A percentile compares a stretch with the other conserved stretches of the same genome.
These are phyloP conservation scores for Scomber colias DNA, from an alignment of 2,113 vertebrate genomes.

Conservation along the genomic window DNA sequence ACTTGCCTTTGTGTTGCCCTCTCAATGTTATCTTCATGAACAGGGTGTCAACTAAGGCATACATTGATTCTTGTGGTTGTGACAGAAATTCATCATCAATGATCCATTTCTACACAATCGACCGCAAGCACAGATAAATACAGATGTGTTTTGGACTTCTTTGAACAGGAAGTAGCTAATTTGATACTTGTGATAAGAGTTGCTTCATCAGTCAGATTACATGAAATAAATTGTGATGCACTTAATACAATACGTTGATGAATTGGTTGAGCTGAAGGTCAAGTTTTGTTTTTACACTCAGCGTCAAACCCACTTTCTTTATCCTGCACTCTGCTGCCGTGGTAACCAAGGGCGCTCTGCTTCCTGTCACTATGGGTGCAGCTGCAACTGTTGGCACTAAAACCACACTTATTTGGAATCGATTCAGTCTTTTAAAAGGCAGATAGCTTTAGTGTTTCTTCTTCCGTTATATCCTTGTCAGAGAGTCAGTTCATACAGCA, in stretches of 20 bases:
- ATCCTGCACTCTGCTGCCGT: conserved; percentile 37
- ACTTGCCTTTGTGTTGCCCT: conserved; percentile 80
- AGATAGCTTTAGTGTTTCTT: not conserved
- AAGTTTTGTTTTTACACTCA: conserved; percentile 31
- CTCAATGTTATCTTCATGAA: conserved; percentile 62
- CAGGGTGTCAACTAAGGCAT: conserved; percentile 73
- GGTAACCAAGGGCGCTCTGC: conserved; percentile 43
- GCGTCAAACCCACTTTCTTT: conserved; percentile 16
- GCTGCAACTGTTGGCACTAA: conserved; percentile 31
- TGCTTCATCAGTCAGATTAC: not conserved
- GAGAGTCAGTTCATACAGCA: conserved; percentile 9
- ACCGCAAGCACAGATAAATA: conserved; percentile 58
- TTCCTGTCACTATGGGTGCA: conserved; percentile 30
- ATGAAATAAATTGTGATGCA: not conserved
- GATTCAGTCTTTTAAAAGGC: conserved; percentile 29
- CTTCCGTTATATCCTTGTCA: not conserved
- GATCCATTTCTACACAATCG: conserved; percentile 58
- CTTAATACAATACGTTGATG: not conserved
- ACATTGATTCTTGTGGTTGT: conserved; percentile 72
- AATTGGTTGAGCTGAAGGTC: conserved; percentile 17
- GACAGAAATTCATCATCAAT: conserved; percentile 58
- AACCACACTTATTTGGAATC: conserved; percentile 15
- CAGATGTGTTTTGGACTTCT: not conserved
- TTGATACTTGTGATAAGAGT: not conserved
- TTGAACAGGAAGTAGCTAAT: not conserved